phyloP scores from a whole-genome alignment of 2,888 invertebrate species.

The Oligia latruncula region DNA sequence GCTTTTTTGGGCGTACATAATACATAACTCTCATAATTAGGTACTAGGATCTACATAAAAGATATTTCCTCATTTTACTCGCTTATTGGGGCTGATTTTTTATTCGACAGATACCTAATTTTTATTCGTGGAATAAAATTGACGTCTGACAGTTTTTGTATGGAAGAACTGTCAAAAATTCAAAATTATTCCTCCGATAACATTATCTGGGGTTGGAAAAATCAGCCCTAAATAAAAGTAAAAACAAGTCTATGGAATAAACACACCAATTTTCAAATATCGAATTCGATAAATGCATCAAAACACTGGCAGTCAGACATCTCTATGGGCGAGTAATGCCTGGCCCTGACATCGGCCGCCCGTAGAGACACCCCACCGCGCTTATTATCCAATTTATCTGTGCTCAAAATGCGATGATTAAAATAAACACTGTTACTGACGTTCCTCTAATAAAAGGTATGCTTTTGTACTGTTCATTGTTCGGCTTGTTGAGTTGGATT shows the following conservation, averaged over 20 bases:
- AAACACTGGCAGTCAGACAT: slow-evolving; percentile 63
- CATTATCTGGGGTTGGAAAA: too few species aligned
- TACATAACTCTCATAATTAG: too few species aligned
- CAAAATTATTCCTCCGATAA: too few species aligned
- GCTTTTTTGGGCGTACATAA: too few species aligned
- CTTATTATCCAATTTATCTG: slow-evolving; percentile 82
- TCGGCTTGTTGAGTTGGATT: slow-evolving; percentile 45
- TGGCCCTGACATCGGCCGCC: slow-evolving; percentile 74
- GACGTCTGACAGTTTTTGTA: too few species aligned
- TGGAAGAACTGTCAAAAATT: too few species aligned
- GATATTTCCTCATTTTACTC: too few species aligned
- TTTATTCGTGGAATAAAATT: too few species aligned
- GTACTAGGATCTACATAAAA: too few species aligned
- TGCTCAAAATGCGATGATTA: slow-evolving; percentile 66
- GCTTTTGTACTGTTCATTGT: slow-evolving; percentile 59
- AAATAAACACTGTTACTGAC: slow-evolving; percentile 75
- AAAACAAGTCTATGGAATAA: background rate
- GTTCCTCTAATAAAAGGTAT: slow-evolving; percentile 62
- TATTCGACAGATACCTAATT: too few species aligned
- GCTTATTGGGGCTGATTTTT: too few species aligned
- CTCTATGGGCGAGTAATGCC: slow-evolving; percentile 68
- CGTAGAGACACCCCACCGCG: slow-evolving; percentile 75
- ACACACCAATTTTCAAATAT: slow-evolving; percentile 26
- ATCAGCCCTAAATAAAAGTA: background rate
- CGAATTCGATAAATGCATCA: slow-evolving; percentile 46